Evolutionary conservation across 2,113 vertebrate species (phyloP), one percentile per base, ranked within the genome.

Genomic region (Mungos mungo): DNA sequence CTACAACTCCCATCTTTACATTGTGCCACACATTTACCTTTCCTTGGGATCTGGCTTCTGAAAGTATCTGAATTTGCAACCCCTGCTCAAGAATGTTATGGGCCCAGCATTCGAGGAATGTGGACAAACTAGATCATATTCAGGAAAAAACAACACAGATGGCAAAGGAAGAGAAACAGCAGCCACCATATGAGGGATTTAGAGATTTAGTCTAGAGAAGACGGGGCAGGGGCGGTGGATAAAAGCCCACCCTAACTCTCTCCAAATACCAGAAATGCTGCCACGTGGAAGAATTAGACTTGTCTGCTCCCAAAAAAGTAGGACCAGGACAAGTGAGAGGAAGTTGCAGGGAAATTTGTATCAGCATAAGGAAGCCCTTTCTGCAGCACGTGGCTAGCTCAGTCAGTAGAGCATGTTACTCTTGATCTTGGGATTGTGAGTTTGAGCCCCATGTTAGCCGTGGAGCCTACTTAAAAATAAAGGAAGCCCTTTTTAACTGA

Each of bases 91-190:
- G 57, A 82, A 57, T 19, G 31, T 9, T 3, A 2, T 65, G 71
- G 50, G 41, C 18, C 19, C 35, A 66, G 25, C 8, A n/a, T 38
- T 21, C 69, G 68, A 92, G 31, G 91, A 81, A 83, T 79, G 18
- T 79, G 52, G 41, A 41, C 63, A 88, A 72, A 88, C 18, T 83
- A n/a, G 47, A 38, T 94, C 33, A n/a, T 38, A 50, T 63, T 83
- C 31, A n/a, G 77, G 83, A 88, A 94, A 83, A 94, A n/a, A 72
- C 25, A 84, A 86, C 11, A 45, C 69, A 83, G 69, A 83, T 77
- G 72, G 82, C 35, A 27, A 82, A 57, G 81, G 54, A 65, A 66
- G 3, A n/a, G 35, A 41, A 85, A n/a, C 65, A 72, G 33, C 52
- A 86, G 33, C 65, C 31, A 66, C n/a, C 52, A 35, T 31, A 29